phyloP scores from a whole-genome alignment of 2,113 vertebrate genomes.

The Tricholaema leucomelas region DNA sequence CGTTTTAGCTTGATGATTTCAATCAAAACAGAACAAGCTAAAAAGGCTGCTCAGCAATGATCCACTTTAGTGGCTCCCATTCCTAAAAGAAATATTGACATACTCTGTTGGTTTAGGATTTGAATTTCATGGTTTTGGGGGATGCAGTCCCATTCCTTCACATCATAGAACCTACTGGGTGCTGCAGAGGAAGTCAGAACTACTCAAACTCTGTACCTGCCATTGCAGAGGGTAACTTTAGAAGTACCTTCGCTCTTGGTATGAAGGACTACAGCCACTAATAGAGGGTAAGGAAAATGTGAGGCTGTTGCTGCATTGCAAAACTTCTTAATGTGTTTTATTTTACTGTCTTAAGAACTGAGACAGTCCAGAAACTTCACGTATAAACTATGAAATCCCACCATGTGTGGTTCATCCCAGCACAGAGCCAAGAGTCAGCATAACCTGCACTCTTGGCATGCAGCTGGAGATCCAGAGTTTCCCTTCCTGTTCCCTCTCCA shows the following conservation, averaged over 20 bases:
- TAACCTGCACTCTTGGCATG: accelerated
- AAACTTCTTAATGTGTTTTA: neutral
- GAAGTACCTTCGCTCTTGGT: neutral
- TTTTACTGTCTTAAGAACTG: neutral
- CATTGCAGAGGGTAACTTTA: neutral
- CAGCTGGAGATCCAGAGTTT: neutral
- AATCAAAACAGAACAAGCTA: neutral
- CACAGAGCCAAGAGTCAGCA: accelerated
- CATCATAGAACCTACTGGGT: neutral
- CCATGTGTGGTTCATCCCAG: accelerated
- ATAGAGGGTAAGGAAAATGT: accelerated
- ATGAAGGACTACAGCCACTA: neutral
- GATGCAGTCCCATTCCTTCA: neutral
- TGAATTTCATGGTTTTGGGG: neutral
- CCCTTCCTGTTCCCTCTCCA: neutral
- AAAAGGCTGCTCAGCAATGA: neutral
- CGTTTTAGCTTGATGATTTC: neutral
- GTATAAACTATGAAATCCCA: accelerated
- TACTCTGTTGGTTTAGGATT: slow-evolving; percentile 27
- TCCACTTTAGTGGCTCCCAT: neutral
- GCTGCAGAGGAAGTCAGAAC: neutral
- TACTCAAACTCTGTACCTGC: neutral
- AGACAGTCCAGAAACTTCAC: neutral
- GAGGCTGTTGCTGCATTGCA: neutral
- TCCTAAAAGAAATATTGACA: neutral